Evolutionary conservation across 2,113 vertebrate genomes (phyloP), one percentile per base, ranked within the genome.

Genomic region (Pseudorectes ferrugineus): DNA sequence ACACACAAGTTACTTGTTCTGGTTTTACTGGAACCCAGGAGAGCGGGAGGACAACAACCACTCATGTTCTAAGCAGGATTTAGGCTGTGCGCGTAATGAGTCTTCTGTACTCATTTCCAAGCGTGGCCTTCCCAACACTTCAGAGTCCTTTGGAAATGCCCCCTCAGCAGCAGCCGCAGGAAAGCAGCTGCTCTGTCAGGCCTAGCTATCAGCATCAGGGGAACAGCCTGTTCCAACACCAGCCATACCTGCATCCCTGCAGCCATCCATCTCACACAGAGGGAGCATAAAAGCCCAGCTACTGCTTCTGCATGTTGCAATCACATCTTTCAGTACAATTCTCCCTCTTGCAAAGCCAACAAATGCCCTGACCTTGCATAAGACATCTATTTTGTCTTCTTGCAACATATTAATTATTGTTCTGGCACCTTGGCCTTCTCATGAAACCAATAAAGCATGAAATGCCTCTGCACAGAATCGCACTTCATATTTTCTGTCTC

Each of bases 401-500:
- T 95, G 75, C 61, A 83, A 96, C 85, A 82, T 79, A 91, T 88
- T 96, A 96, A 96, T 97, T 97, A 96, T 88, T 95, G 55, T 94
- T 89, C 93, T 89, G 85, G 92, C 94, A 92, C 86, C 70, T 88
- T 59, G 22, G 59, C 51, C 93, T 94, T 87, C 84, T 94, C 87
- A 48, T 92, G 94, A 97, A 97, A 74, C 83, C 91, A 95, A 51
- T 63, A 91, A 95, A 97, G 91, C 93, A 83, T 87, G 92, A 93
- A 95, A 96, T 71, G 58, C 78, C 80, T 94, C 91, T 89, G 62
- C 85, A 74, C 58, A 94, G 89, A 97, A 92, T 22, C 52, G 18
- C 93, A 94, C 93, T 97, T 97, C 75, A 36, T 66, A 93, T 95
- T 95, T 96, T 94, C 70, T 88, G 51, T 89, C 96, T 95, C 58